phyloP scores from a whole-genome alignment of 2,888 invertebrate genomes.

The Slavum lentiscoides region DNA sequence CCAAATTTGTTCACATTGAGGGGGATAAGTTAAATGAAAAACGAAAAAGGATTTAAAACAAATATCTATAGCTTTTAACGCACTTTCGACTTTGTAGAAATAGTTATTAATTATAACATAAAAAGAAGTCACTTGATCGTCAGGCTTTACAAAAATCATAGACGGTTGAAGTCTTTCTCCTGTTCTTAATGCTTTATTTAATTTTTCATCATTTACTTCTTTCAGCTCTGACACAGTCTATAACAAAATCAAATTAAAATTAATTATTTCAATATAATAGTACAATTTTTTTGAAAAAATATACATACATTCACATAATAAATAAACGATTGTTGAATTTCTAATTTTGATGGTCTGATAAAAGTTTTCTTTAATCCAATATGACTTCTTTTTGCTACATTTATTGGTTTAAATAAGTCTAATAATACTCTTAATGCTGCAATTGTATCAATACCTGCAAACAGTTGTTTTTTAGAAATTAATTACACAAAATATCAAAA shows the following conservation, averaged over 20 bases:
- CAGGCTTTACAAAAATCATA: background rate
- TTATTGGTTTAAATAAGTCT: constrained; percentile 4
- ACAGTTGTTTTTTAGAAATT: no score
- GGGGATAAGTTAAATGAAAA: background rate
- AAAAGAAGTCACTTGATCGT: background rate
- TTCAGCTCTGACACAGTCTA: background rate
- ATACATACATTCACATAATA: background rate
- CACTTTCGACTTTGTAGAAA: background rate
- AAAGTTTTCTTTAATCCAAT: background rate
- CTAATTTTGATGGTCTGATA: background rate
- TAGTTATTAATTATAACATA: background rate
- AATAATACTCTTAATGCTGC: background rate
- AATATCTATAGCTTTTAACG: background rate
- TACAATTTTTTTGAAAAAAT: background rate
- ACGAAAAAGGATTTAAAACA: background rate
- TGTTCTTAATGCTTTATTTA: no score
- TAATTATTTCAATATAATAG: background rate
- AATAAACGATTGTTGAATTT: constrained; percentile 3
- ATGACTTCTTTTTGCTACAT: background rate
- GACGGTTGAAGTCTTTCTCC: no score
- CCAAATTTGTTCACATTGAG: background rate
- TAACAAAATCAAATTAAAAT: background rate
- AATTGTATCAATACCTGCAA: constrained; percentile 1
- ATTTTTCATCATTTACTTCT: background rate
- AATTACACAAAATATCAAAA: background rate